Percentiles rank a stretch among this genome's conserved stretches.
Evolutionary conservation across 2,113 vertebrate species (phyloP).

Genomic region (Progne subis): DNA sequence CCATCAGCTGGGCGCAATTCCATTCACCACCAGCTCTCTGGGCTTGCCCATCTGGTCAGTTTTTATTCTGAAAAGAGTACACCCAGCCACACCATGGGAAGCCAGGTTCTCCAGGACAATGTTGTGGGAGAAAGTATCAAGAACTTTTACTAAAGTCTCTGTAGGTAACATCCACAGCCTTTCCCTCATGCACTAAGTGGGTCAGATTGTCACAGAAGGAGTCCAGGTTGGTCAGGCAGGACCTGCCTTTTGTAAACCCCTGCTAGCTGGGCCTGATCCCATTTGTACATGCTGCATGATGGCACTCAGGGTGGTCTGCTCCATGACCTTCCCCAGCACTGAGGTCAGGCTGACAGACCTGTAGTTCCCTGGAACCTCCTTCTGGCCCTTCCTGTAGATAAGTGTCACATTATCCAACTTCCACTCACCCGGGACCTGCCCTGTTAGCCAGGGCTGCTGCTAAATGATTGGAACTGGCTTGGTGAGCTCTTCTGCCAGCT

Average conservation of each 20-base stretch:
- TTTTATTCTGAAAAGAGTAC: background rate
- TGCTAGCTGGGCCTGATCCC: background rate
- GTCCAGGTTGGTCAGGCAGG: background rate
- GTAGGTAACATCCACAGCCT: background rate
- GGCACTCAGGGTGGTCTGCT: background rate
- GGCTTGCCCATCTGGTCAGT: background rate
- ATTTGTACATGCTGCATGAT: background rate
- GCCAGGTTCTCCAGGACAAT: background rate
- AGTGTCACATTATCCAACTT: background rate
- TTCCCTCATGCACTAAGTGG: background rate
- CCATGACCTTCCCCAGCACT: rapidly evolving
- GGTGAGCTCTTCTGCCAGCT: background rate
- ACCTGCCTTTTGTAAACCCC: background rate
- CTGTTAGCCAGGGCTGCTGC: background rate
- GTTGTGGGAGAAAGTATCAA: background rate
- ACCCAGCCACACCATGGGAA: background rate
- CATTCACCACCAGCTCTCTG: background rate
- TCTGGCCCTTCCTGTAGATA: background rate
- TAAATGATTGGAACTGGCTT: background rate
- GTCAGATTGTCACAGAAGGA: background rate
- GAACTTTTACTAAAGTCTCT: background rate
- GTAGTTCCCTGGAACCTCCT: background rate
- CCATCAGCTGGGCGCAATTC: background rate
- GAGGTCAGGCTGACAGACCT: background rate
- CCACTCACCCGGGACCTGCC: background rate